Percentiles rank a stretch among this genome's conserved stretches.
phyloP scores from a whole-genome alignment of 2,113 vertebrate species.

The Capra hircus region DNA sequence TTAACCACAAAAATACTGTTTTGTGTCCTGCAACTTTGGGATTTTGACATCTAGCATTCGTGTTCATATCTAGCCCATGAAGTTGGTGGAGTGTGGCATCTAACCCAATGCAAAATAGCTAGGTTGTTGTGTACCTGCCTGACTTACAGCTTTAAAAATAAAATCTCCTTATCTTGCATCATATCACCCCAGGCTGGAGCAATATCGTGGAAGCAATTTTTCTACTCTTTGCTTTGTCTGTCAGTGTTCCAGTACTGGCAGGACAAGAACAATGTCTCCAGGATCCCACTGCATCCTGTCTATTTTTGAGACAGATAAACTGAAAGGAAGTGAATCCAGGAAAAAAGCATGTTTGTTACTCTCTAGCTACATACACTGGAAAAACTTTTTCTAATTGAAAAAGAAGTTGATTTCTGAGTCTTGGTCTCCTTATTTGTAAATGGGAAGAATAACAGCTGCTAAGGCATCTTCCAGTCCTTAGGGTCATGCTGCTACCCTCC shows the following conservation, averaged over 20 bases:
- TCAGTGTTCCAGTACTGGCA: not conserved
- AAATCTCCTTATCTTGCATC: not conserved
- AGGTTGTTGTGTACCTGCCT: not conserved
- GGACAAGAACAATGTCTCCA: not conserved
- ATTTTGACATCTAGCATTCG: not conserved
- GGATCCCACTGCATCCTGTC: not conserved
- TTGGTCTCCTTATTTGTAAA: not conserved
- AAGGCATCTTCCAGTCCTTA: not conserved
- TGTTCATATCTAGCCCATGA: not conserved
- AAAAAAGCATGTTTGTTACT: not conserved
- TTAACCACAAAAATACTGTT: not conserved
- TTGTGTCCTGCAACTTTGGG: not conserved
- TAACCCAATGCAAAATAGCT: not conserved
- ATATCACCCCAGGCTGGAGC: not conserved
- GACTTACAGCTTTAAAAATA: not conserved
- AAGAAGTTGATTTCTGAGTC: not conserved
- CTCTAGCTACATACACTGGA: not conserved
- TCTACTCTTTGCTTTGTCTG: not conserved
- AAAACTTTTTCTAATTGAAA: not conserved
- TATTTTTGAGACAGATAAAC: not conserved
- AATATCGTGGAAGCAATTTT: not conserved
- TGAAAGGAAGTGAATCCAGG: not conserved
- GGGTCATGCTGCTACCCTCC: not conserved
- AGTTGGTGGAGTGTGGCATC: not conserved
- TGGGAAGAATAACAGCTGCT: not conserved